Percentiles rank a stretch among this genome's conserved stretches.
Conservation (phyloP, 2,797 vertebrate genomes). For the Myripristis murdjan region DNA sequence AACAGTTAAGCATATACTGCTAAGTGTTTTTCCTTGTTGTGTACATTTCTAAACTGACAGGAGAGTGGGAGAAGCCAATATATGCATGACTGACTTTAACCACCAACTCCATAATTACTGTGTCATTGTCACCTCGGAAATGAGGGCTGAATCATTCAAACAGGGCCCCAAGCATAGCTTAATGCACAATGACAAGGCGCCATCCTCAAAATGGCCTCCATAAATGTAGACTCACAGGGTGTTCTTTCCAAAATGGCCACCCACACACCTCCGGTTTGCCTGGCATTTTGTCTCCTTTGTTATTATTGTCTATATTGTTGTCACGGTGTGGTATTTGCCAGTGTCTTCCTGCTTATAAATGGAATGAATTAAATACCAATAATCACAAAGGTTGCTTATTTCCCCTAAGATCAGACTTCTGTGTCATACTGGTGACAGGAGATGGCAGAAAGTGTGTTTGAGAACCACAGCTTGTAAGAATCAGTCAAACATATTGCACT, state of each 20-base stretch:
- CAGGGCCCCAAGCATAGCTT: neutral
- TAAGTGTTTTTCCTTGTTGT: slow-evolving; percentile 61
- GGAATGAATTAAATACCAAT: neutral
- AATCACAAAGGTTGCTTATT: neutral
- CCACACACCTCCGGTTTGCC: neutral
- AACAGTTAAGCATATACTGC: slow-evolving; percentile 23
- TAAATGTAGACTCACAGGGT: slow-evolving; percentile 34
- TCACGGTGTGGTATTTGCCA: slow-evolving; percentile 5
- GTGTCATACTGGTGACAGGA: no score
- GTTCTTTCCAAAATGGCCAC: slow-evolving; percentile 2
- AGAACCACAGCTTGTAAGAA: no score
- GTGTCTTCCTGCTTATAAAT: neutral
- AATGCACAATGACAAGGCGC: slow-evolving; percentile 26
- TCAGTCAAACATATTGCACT: no score
- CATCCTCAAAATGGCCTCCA: slow-evolving; percentile 25
- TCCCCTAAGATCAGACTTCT: no score
- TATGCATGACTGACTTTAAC: slow-evolving; percentile 46
- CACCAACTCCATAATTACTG: slow-evolving; percentile 48
- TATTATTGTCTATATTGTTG: neutral
- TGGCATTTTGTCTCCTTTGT: neutral
- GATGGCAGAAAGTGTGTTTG: no score
- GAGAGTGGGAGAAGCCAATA: slow-evolving; percentile 37
- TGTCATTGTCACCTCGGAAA: slow-evolving; percentile 46
- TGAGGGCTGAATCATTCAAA: slow-evolving; percentile 1
- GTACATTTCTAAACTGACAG: slow-evolving; percentile 45